Base-by-base conservation (phyloP, 92 coral and sea anemone species). In the Zoanthus gigantus region DNA sequence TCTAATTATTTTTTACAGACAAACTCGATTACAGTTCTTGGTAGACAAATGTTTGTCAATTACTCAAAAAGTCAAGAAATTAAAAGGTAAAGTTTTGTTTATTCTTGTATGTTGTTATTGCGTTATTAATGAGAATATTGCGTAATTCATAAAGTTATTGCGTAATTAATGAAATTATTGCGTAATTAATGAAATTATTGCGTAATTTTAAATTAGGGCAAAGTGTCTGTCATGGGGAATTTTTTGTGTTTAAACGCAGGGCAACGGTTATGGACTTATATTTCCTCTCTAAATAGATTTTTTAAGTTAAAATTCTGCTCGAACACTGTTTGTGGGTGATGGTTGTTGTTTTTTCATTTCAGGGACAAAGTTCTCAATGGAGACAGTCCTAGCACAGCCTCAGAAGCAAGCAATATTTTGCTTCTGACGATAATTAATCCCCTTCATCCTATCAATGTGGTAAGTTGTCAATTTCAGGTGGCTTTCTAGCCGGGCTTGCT, bases 41-140 rank as follows among this genome's bases (percentile, higher is more conserved):
- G 98, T 61, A 93, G 99, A 92, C 99, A 97, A 87, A 97, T 97
- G 99, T 97, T 95, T 84, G 99, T 97, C 71, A 97, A 97, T 92
- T 97, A 95, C 89, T 97, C 99, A 74, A 97, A 97, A 89, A 97
- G 99, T 88, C 99, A 97, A 89, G 99, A 97, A 92, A 97, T 97
- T 57, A 97, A 97, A 90, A 95, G 99, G 99, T 97, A 89, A 54
- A 89, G 29, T 16, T 18, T 61, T 23, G 44, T 28, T 75, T 44
- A 9, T 17, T 32, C 18, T 9, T 13, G 9, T 1, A 10, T 18
- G 13, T 6, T 37, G 18, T 11, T 46, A 30, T 30, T 17, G 17
- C 66, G 8, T 6, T 37, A 37, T 37, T 37, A 37, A 37, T 37
- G 4, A 37, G 3, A 37, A 37, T 0, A 37, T 37, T 37, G 42